Evolutionary conservation across 2,797 vertebrate genomes (phyloP).

Genomic region (Darevskia mixta): DNA sequence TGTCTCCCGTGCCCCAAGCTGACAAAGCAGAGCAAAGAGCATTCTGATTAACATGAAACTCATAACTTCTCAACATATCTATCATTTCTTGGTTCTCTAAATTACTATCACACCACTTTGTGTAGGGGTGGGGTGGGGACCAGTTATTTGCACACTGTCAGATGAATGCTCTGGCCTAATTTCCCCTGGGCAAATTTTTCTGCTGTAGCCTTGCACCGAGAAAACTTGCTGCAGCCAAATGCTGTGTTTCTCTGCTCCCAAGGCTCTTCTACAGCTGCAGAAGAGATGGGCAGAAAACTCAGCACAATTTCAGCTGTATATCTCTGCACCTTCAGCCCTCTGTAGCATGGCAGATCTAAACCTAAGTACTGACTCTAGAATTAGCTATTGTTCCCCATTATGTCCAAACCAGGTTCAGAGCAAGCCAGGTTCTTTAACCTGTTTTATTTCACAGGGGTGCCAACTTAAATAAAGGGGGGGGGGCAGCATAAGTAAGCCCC

Average conservation of each 20-base stretch:
- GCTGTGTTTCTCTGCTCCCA: background rate
- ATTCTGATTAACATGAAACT: background rate
- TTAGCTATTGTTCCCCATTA: too few species aligned
- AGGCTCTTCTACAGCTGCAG: background rate
- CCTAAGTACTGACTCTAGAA: background rate
- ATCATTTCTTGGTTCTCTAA: background rate
- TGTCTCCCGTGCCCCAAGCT: conserved; percentile 12
- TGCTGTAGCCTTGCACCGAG: background rate
- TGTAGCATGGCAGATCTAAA: background rate
- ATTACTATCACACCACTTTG: background rate
- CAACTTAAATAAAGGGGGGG: too few species aligned
- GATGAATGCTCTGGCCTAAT: background rate
- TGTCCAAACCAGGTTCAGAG: background rate
- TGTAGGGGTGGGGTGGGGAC: too few species aligned
- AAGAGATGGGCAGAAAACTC: background rate
- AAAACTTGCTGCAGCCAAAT: background rate
- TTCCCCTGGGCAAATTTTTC: background rate
- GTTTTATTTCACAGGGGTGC: too few species aligned
- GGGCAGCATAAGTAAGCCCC: too few species aligned
- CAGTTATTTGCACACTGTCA: background rate
- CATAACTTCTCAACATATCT: background rate
- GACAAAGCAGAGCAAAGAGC: conserved; percentile 20
- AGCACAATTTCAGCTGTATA: background rate
- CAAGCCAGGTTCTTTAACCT: too few species aligned
- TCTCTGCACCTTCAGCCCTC: background rate